These are phyloP conservation scores for Aplocera efformata DNA, from an alignment of 2,888 invertebrate species.

Conservation along the genomic window DNA sequence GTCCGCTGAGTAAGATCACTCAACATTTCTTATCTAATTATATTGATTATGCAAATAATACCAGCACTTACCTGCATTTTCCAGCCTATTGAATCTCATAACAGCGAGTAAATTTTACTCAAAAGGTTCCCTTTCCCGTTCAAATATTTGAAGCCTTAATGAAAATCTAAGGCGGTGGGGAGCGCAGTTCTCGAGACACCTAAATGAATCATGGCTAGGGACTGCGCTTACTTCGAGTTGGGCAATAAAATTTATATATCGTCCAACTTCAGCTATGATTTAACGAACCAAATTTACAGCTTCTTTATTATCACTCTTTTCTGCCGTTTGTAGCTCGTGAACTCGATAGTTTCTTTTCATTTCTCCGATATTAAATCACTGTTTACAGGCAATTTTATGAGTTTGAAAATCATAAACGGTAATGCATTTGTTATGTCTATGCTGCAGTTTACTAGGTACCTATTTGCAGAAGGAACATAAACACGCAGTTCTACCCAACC, in stretches of 20 bases:
- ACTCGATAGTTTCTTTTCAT: conserved; percentile 11
- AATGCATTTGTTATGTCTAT: not conserved
- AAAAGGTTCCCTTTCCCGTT: conserved; percentile 34
- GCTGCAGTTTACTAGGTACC: not conserved
- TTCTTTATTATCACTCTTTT: conserved; percentile 57
- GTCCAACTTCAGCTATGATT: conserved; percentile 70
- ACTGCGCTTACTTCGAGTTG: conserved; percentile 53
- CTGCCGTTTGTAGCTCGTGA: conserved; percentile 15
- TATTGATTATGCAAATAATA: conserved; percentile 20
- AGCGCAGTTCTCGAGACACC: conserved; percentile 60
- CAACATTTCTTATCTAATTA: conserved; percentile 8
- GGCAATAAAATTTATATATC: conserved; percentile 71
- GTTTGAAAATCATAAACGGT: conserved; percentile 8
- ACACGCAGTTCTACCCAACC: no score
- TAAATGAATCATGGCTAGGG: conserved; percentile 65
- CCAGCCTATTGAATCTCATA: conserved; percentile 29
- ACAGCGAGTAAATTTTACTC: conserved; percentile 29
- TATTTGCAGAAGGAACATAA: no score
- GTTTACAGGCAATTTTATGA: conserved; percentile 3
- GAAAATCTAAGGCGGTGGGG: conserved; percentile 63
- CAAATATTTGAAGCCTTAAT: conserved; percentile 74
- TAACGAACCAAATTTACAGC: conserved; percentile 64
- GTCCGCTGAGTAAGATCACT: no score
- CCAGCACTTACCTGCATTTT: conserved; percentile 26
- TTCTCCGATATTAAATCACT: conserved; percentile 8